Base-by-base conservation (phyloP, 1,140 invertebrate species). In the Temnothorax nylanderi region DNA sequence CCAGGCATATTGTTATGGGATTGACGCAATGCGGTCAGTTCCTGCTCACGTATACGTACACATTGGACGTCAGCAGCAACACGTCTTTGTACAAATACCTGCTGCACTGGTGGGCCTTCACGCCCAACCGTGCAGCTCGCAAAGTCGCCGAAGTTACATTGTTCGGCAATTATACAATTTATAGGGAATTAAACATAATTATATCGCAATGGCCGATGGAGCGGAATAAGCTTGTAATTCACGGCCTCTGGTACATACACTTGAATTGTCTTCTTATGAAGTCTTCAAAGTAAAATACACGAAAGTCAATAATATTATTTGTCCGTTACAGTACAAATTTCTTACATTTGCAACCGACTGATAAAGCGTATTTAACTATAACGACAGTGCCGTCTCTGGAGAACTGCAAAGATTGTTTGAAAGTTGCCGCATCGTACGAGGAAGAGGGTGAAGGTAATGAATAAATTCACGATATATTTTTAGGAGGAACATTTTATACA, bases 21-120 rank as follows among this genome's bases (percentile, higher is more conserved):
- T 97, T 99, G 90, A 98, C 98, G 37, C 97, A 98, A 91, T 99
- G 98, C 95, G 98, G 98, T 10, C 98, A 98, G 94, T 99, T 98
- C 96, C 96, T 99, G 80, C 94, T 99, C 75, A 99, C 98, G 76
- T 99, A 99, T 93, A 98, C 97, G 8, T 96, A 96, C 87, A 96
- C 93, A 51, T 94, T 95, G 86, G 96, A 97, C 93, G 96, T 96
- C 82, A 92, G 93, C 49, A 92, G 93, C 90, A 96, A 93, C 87
- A 95, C 92, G 41, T 92, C 93, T 47, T 90, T 94, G 47, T 95
- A 94, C 87, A 96, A 96, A 93, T 97, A 97, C 91, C 95, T 96
- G 71, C 94, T 97, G 76, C 97, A 97, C 91, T 97, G 97, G 96
- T 97, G 97, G 97, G 95, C 96, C 58, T 97, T 97, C 93, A 95